phyloP scores from a whole-genome alignment of 23 tunicate genomes.

The Diplosoma virens region DNA sequence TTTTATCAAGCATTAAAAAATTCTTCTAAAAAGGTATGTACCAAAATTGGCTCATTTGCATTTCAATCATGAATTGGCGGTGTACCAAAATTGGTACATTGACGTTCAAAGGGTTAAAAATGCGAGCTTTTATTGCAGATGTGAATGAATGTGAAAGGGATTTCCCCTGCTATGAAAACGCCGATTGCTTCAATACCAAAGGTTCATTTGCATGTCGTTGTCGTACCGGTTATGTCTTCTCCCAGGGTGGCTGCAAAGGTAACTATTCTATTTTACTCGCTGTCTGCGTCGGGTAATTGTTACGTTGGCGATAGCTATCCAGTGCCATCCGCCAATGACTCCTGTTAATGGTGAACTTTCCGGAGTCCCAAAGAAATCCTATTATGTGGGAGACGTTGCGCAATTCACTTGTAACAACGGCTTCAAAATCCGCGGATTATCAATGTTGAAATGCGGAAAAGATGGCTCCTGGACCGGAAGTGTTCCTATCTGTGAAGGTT shows the following conservation, averaged over 20 bases:
- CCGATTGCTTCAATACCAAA: conserved; percentile 36
- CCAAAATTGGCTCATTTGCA: too few relatives aligned
- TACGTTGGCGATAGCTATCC: too few relatives aligned
- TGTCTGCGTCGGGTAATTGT: too few relatives aligned
- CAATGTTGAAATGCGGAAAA: neutral
- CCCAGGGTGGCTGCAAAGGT: neutral
- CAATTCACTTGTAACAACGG: conserved; percentile 5
- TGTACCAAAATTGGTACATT: too few relatives aligned
- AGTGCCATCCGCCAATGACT: neutral
- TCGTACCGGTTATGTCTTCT: conserved; percentile 15
- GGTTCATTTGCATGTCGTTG: conserved; percentile 38
- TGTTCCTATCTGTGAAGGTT: conserved; percentile 8
- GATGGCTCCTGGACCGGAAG: conserved; percentile 11
- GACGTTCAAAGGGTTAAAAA: too few relatives aligned
- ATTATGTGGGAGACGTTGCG: neutral
- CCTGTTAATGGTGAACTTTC: neutral
- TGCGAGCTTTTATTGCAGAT: too few relatives aligned
- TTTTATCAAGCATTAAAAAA: too few relatives aligned
- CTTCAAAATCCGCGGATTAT: neutral
- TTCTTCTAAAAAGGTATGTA: too few relatives aligned
- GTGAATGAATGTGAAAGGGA: conserved; percentile 46
- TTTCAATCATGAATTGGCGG: too few relatives aligned
- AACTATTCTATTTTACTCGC: too few relatives aligned
- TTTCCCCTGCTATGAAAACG: conserved; percentile 23
- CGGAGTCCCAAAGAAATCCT: neutral